Evolutionary conservation across 2,113 vertebrate species (phyloP), one percentile per base, ranked within the genome.

Genomic region (Anser brachyrhynchus): DNA sequence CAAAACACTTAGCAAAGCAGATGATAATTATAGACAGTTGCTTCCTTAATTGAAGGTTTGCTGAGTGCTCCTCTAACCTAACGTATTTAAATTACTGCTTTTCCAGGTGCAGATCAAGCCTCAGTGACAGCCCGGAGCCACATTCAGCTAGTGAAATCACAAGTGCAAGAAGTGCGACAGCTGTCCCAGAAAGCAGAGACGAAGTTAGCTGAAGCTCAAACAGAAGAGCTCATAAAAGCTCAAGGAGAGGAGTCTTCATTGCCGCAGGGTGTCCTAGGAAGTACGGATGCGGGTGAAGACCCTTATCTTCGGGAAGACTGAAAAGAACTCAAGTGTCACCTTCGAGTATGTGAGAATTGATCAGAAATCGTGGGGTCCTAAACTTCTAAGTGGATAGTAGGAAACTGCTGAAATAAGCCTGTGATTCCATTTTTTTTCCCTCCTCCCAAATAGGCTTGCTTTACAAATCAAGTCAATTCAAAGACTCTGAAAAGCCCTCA

Each of bases 31-130:
- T 2, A 73, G 65, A 52, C 44, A 66, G 12, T 58, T 0, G 0
- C 23, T 46, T 81, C 43, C 28, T 69, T 61, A 41, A 65, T 3
- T 82, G 66, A 23, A 59, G 39, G 69, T 29, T 71, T 91, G 7
- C 26, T 1, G 7, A 44, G 61, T 59, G 44, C 43, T 70, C 3
- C 49, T 89, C 21, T 74, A 49, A 88, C 61, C 43, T 26, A 8
- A 3, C 1, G 61, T 37, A 33, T 83, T 49, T 19, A 51, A 8
- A 44, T 12, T 16, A 11, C 46, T 52, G 5, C 46, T 89, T 41
- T 70, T 39, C 97, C 97, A 99, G 99, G 99, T 92, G 99, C 99
- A 2, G 99, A 99, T 62, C 98, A 99, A 61, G 99, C 99, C 11
- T 99, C 98, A 0, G 35, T 99, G 51, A 98, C 98, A 0, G 95